Conservation (phyloP, 2,888 invertebrate genomes). For the Pollenia griseotomentosa region DNA sequence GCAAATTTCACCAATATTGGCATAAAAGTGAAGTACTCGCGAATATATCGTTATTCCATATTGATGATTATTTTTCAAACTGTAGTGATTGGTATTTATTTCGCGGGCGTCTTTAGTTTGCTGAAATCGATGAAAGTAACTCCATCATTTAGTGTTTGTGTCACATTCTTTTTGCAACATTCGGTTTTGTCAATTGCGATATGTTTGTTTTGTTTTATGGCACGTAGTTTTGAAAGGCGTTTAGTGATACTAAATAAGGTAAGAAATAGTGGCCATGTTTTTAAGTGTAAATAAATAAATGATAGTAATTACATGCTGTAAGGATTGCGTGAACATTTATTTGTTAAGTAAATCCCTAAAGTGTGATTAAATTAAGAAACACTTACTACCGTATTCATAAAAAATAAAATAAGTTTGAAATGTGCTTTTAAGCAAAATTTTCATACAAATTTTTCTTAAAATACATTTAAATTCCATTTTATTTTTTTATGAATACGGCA, state of each 20-base stretch:
- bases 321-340: neutral
- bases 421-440: too few relatives aligned
- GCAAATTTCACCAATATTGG: slow-evolving; percentile 80
- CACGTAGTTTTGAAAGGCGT: slow-evolving; percentile 81
- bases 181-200: slow-evolving; percentile 82
- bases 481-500: too few relatives aligned
- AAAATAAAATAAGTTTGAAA: too few relatives aligned
- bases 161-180: slow-evolving; percentile 82
- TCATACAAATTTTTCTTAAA: too few relatives aligned
- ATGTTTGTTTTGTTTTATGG: slow-evolving; percentile 81
- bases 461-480: too few relatives aligned
- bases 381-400: too few relatives aligned
- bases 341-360: slow-evolving; percentile 2
- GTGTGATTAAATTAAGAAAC: neutral
- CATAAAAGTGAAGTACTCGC: slow-evolving; percentile 80
- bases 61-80: slow-evolving; percentile 79
- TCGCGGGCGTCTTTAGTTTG: slow-evolving; percentile 81
- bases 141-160: slow-evolving; percentile 81
- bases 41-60: slow-evolving; percentile 81
- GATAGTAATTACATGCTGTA: neutral
- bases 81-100: slow-evolving; percentile 79
- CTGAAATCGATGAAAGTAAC: slow-evolving; percentile 79
- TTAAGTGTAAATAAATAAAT: neutral
- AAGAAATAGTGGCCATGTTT: slow-evolving; percentile 51
- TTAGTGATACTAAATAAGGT: slow-evolving; percentile 82